A percentile compares a stretch with the other conserved stretches of the same genome.
Evolutionary conservation across 2,888 invertebrate species (phyloP).

Genomic region (Scrobipalpa atriplicella): DNA sequence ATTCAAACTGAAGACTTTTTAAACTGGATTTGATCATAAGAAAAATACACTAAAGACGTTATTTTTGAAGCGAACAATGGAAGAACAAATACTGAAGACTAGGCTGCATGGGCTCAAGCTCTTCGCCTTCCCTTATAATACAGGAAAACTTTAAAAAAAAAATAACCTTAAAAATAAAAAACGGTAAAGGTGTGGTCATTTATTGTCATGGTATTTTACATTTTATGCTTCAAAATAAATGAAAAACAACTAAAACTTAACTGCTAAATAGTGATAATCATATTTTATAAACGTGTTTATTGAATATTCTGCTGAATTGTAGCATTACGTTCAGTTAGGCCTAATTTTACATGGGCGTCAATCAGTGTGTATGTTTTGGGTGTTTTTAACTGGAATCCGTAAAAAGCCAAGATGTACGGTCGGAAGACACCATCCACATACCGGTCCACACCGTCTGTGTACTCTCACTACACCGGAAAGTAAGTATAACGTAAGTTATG

Average conservation of each 20-base stretch:
- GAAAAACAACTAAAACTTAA: not conserved
- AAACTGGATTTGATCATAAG: too few relatives aligned
- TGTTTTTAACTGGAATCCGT: slow-evolving; percentile 11
- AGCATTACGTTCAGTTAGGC: not conserved
- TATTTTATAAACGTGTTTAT: not conserved
- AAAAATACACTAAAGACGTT: too few relatives aligned
- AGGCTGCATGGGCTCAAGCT: too few relatives aligned
- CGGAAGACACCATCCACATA: slow-evolving; percentile 92
- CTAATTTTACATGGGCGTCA: slow-evolving; percentile 1
- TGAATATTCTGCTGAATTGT: not conserved
- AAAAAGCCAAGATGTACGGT: slow-evolving; percentile 81
- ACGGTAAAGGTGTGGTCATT: slow-evolving; percentile 2
- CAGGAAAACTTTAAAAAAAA: too few relatives aligned
- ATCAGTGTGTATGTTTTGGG: not conserved
- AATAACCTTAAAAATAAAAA: too few relatives aligned
- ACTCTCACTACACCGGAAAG: slow-evolving; percentile 92
- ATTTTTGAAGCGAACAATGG: too few relatives aligned
- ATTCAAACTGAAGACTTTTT: too few relatives aligned
- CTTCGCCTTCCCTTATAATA: too few relatives aligned
- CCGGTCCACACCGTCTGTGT: slow-evolving; percentile 92
- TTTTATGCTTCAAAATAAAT: not conserved
- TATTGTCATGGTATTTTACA: not conserved
- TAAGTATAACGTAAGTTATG: slow-evolving; percentile 55
- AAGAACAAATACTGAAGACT: too few relatives aligned
- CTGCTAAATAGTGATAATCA: not conserved